Conservation (phyloP, 2,113 vertebrate genomes). For the Tachysurus vachellii region DNA sequence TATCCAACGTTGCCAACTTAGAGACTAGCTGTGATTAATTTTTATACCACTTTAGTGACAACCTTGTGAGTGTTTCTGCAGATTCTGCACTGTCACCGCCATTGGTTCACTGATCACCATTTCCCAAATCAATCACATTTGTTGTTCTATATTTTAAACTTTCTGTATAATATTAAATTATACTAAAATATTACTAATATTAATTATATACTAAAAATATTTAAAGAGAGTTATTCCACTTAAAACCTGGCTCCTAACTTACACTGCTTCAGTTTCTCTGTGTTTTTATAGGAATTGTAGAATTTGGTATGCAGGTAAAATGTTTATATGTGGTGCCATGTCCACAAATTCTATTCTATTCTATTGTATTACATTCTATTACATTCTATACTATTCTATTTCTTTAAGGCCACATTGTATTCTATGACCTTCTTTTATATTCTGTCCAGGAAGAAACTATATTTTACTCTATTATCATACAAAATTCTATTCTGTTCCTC, state of each 20-base stretch:
- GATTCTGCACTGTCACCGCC: neutral
- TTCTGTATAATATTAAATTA: neutral
- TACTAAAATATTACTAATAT: too few relatives aligned
- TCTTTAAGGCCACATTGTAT: neutral
- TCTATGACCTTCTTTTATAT: too few relatives aligned
- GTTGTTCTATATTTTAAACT: neutral
- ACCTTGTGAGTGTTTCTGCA: neutral
- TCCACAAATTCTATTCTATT: too few relatives aligned
- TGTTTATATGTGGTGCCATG: neutral
- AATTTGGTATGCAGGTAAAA: neutral
- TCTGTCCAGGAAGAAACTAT: too few relatives aligned
- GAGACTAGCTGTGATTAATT: neutral
- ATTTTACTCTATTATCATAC: too few relatives aligned
- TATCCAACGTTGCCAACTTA: neutral
- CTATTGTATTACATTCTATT: too few relatives aligned
- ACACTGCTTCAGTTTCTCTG: neutral
- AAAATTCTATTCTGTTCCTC: too few relatives aligned
- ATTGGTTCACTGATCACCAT: neutral
- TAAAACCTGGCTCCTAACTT: neutral
- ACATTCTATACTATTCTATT: too few relatives aligned
- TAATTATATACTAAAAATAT: neutral
- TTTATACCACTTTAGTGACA: neutral
- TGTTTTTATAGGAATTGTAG: neutral
- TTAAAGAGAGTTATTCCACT: neutral
- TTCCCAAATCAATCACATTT: neutral